These are phyloP conservation scores for Emydoidea blandingii DNA, from an alignment of 2,797 vertebrate species.

Conservation along the genomic window DNA sequence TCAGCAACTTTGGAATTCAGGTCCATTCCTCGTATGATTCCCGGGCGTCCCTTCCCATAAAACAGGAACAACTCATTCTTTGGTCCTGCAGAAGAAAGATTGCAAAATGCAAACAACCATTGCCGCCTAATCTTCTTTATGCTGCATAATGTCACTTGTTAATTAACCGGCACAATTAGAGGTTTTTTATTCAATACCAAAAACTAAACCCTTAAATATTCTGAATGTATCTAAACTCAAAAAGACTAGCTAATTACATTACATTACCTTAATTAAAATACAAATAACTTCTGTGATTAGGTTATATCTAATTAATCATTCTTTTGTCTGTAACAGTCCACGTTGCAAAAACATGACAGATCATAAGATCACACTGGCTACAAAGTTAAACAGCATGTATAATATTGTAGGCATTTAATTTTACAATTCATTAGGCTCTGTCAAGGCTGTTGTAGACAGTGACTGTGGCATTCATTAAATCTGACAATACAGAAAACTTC, in stretches of 20 bases:
- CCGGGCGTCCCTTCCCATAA: slow-evolving; percentile 98
- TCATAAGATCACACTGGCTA: slow-evolving; percentile 69
- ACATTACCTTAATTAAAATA: slow-evolving; percentile 82
- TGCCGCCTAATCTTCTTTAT: slow-evolving; percentile 78
- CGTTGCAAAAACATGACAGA: slow-evolving; percentile 55
- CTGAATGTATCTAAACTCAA: slow-evolving; percentile 74
- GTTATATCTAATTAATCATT: slow-evolving; percentile 79
- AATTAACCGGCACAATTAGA: slow-evolving; percentile 83
- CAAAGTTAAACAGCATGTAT: slow-evolving; percentile 69
- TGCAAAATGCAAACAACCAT: slow-evolving; percentile 80
- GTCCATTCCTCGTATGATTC: slow-evolving; percentile 95
- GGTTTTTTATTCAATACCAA: slow-evolving; percentile 66
- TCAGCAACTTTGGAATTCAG: slow-evolving; percentile 94
- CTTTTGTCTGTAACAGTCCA: slow-evolving; percentile 67
- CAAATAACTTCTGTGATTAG: slow-evolving; percentile 78
- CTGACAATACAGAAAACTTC: slow-evolving; percentile 29
- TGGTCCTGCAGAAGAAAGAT: slow-evolving; percentile 89
- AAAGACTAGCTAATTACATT: slow-evolving; percentile 79
- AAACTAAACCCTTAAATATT: slow-evolving; percentile 80
- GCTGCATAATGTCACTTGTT: slow-evolving; percentile 71
- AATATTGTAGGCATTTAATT: slow-evolving; percentile 70
- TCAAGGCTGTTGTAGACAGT: slow-evolving; percentile 23
- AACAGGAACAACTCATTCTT: slow-evolving; percentile 98
- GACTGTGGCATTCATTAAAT: slow-evolving; percentile 56
- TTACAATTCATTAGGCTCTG: slow-evolving; percentile 76